phyloP scores from a whole-genome alignment of 2,113 vertebrate genomes.

The Uria aalge region DNA sequence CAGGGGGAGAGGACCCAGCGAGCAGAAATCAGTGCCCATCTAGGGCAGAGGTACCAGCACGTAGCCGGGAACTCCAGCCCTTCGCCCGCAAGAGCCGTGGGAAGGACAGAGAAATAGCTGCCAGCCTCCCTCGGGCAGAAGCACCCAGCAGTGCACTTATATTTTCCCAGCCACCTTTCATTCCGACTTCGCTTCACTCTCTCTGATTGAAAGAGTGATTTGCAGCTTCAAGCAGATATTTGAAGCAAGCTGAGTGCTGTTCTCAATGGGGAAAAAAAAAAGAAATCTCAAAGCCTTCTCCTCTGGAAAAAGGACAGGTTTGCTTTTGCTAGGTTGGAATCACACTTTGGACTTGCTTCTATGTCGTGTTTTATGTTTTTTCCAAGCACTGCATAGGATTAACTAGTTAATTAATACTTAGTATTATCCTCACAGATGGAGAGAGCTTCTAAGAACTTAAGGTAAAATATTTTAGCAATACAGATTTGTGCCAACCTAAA shows the following conservation, averaged over 20 bases:
- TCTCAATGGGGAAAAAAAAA: background rate
- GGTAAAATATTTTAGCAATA: slow-evolving; percentile 65
- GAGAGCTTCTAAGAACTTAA: slow-evolving; percentile 27
- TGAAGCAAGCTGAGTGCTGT: background rate
- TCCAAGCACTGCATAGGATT: slow-evolving; percentile 26
- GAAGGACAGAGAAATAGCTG: background rate
- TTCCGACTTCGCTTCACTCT: background rate
- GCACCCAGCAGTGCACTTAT: rapidly evolving
- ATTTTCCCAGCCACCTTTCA: background rate
- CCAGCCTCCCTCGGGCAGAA: background rate
- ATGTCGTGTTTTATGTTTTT: slow-evolving; percentile 21
- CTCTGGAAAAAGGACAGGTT: background rate
- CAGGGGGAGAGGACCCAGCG: rapidly evolving
- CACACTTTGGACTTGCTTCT: background rate
- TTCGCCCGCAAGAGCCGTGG: rapidly evolving
- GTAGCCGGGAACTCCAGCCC: background rate
- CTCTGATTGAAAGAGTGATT: background rate
- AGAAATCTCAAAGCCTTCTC: background rate
- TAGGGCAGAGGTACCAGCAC: rapidly evolving
- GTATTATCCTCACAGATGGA: slow-evolving; percentile 53
- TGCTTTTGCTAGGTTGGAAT: background rate
- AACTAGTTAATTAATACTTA: slow-evolving; percentile 61
- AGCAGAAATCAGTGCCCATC: background rate
- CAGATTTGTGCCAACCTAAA: slow-evolving; percentile 51
- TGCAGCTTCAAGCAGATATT: background rate